Base-by-base conservation (phyloP, 64 coral and sea anemone genomes). In the Montipora cactus region DNA sequence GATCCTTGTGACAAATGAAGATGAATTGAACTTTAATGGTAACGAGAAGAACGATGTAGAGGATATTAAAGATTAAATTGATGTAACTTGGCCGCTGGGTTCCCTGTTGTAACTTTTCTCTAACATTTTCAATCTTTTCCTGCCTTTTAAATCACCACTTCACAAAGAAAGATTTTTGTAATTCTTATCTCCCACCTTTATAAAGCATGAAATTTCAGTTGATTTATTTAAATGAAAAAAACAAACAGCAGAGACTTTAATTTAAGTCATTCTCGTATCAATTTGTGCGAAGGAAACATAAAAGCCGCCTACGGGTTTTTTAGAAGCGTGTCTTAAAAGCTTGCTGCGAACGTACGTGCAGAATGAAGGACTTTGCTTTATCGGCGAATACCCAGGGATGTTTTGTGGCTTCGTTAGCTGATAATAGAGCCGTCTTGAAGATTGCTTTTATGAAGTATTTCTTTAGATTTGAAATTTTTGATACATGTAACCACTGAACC, bases 321-420 rank as follows among this genome's bases (percentile, higher is more conserved):
- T 16, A n/a, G 25, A 5, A 44, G 59, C 5, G 21, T 21, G 7
- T 50, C 19, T 72, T 71, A 86, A 86, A 71, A 86, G 82, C 82
- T 86, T 71, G 66, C 62, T 71, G 82, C 14, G 47, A 21, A 78
- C 49, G n/a, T 47, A 69, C 66, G 68, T 45, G 66, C 16, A 49
- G 82, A 86, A 86, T 49, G 13, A 50, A 71, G 66, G 68, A 59
- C 66, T 70, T 46, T 49, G 68, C 66, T 71, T 86, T 86, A 46
- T 86, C 62, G 82, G 62, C 6, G 18, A 72, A 22, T 86, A 70
- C 2, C 18, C 46, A 44, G 44, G 44, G 66, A 68, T 71, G 12
- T 19, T 49, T 44, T 16, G 8, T 15, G 7, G 8, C 82, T 49
- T 45, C 13, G 66, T 13, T 86, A 46, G 82, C 0, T 1, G 19